Conservation (phyloP, 2,888 invertebrate genomes). For the Mayetiola destructor region DNA sequence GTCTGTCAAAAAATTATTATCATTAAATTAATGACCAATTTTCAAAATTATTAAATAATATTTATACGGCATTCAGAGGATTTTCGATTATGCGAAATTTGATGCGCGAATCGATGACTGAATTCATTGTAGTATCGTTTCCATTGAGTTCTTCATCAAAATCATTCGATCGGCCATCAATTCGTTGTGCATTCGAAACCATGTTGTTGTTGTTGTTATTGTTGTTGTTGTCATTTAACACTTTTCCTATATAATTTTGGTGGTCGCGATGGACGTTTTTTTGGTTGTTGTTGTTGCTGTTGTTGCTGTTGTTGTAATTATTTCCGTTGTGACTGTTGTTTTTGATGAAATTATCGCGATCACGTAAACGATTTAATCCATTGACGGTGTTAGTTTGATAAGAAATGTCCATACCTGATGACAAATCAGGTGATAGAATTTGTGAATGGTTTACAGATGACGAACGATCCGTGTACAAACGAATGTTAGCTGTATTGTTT, state of each 20-base stretch:
- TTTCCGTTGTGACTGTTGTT: neutral
- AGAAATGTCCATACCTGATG: neutral
- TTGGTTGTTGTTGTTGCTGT: neutral
- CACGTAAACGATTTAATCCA: neutral
- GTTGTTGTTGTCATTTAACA: neutral
- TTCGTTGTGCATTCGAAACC: neutral
- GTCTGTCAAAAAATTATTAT: no score
- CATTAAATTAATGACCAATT: no score
- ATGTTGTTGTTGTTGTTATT: neutral
- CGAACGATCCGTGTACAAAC: constrained; percentile 23
- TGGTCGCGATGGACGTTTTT: neutral
- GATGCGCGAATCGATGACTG: neutral
- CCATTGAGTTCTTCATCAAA: neutral
- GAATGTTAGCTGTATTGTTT: constrained; percentile 17
- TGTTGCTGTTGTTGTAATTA: neutral
- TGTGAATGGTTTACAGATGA: constrained; percentile 3
- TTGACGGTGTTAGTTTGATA: neutral
- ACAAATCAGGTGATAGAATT: neutral
- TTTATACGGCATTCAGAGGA: constrained; percentile 28
- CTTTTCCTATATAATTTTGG: neutral
- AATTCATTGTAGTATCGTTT: neutral
- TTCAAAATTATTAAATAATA: neutral
- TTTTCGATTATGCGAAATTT: constrained; percentile 35
- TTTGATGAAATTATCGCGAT: neutral
- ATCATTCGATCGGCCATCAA: neutral